Base-by-base conservation (phyloP, 2,113 vertebrate species). In the Tringa solitaria region DNA sequence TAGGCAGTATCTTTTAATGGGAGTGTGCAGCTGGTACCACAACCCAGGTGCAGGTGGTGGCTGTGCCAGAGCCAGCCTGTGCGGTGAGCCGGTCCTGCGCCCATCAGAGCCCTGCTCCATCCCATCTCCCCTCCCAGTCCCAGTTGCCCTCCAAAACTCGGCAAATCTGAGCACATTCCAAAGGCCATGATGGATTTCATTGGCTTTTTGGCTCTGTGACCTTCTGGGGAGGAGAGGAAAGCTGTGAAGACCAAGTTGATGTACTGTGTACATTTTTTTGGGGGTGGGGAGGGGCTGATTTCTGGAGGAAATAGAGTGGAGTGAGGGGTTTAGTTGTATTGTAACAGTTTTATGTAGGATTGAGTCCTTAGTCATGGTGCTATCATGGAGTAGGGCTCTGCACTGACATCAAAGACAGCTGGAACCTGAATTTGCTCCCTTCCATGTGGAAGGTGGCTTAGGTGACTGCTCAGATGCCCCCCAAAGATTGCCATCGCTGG, bases 381-480 rank as follows among this genome's bases (percentile, higher is more conserved):
- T 10, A 1, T 43, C 79, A 57, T 54, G 30, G 35, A 64, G 6
- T 0, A 7, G 9, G 33, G 11, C 14, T 72, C 8, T 4, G 17
- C 27, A 60, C 35, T n/a, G 30, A 23, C 30, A 43, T 8, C 35
- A 53, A 33, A 37, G 4, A 17, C 50, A 61, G 13, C 21, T 4
- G 4, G 17, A 53, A 51, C 50, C 30, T 57, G 86, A 27, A 81
- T 82, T 82, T 74, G 21, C 35, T 74, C 33, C 35, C 26, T 70
- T 74, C 30, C 20, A 26, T 28, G 15, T 51, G 30, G 11, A 43
- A 46, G 17, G 30, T 15, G 14, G 20, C 23, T 74, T 73, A 77
- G 45, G 23, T 27, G 68, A 21, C 45, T 7, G 13, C 30, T 82
- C 33, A 74, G 35, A 13, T 10, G 9, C 41, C 78, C 76, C 10